Base-by-base conservation (phyloP, 2,113 vertebrate species). In the Rattus rattus region DNA sequence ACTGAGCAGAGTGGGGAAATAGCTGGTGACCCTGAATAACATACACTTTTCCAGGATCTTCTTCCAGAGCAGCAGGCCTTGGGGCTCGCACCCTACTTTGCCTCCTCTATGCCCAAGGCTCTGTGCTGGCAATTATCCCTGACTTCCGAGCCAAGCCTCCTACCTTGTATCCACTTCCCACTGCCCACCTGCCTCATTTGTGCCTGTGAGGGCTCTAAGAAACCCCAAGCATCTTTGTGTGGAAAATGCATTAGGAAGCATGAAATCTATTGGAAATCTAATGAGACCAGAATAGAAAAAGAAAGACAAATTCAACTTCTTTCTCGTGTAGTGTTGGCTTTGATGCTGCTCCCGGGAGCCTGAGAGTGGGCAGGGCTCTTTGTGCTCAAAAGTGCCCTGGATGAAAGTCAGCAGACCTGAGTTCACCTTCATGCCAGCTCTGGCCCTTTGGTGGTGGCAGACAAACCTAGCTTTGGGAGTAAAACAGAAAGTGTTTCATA, bases 181-280 rank as follows among this genome's bases (percentile, higher is more conserved):
- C 61, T 63, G 56, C 69, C 56, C 0, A 0, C 73, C 59, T 43
- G 65, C 59, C 94, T 96, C 43, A 22, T 67, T 88, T 67, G 59
- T 1, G 6, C 59, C 90, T 72, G 65, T 2, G 5, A 79, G 47
- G 86, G 28, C 72, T 94, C 88, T 22, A 54, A 97, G 92, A 94
- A 95, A 80, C 75, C 13, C 88, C 88, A 63, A 92, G 90, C 87
- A 84, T 63, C 56, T 95, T 75, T 93, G 89, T 96, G 97, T 96
- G 73, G 94, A 73, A 67, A 98, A 97, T 96, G 89, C 96, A 97
- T 96, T 93, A 95, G 91, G 83, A 92, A 94, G 94, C 95, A 92
- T 94, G 79, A 97, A 97, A 89, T 96, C 97, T 91, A 59, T n/a
- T 95, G 89, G 92, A 97, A 97, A 96, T 95, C 91, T 97, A 97